Evolutionary conservation across 2,113 vertebrate species (phyloP).

Genomic region (Chloropsis hardwickii): DNA sequence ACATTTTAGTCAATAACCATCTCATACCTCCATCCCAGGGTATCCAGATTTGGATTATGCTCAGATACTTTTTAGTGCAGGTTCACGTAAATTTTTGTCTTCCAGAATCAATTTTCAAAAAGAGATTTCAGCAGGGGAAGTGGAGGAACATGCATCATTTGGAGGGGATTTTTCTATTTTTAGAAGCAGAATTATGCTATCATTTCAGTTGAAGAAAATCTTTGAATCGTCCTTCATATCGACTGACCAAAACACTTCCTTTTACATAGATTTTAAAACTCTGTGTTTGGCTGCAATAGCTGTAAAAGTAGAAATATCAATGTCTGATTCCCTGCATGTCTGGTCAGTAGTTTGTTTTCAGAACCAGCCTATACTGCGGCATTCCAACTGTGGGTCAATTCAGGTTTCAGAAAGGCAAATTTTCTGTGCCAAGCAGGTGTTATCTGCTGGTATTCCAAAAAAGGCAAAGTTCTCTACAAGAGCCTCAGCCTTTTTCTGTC

Average conservation of each 20-base stretch:
- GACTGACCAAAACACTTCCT: not conserved
- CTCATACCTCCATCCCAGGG: not conserved
- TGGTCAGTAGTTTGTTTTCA: not conserved
- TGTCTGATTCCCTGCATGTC: not conserved
- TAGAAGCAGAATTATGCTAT: not conserved
- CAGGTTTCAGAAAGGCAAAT: not conserved
- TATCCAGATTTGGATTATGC: not conserved
- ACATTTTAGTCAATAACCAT: slow-evolving; percentile 54
- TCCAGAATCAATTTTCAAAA: not conserved
- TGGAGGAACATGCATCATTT: not conserved
- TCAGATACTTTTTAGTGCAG: not conserved
- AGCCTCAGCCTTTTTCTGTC: not conserved
- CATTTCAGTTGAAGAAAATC: not conserved
- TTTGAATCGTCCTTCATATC: not conserved
- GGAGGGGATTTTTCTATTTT: not conserved
- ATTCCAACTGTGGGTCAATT: not conserved
- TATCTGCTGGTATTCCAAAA: not conserved
- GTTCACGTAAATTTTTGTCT: not conserved
- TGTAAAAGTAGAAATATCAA: not conserved
- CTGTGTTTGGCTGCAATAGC: not conserved
- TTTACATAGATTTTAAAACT: not conserved
- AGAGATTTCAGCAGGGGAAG: not conserved
- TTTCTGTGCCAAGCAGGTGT: fast-evolving
- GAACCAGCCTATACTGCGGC: not conserved
- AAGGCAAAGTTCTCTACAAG: not conserved